Conservation (phyloP, 2,888 invertebrate genomes). For the Cosmopolites sordidus region DNA sequence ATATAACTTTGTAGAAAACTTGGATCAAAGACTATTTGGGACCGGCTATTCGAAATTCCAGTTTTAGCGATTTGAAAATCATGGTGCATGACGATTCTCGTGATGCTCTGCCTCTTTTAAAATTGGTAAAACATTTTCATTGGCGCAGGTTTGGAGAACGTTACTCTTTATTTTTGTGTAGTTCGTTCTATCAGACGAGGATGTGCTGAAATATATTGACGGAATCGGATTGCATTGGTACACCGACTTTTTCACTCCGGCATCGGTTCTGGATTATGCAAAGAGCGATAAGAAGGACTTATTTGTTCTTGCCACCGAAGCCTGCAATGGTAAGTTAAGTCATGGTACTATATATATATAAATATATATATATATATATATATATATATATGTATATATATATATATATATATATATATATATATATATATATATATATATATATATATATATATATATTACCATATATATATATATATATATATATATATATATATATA, state of each 20-base stretch:
- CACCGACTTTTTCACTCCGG: conserved; percentile 57
- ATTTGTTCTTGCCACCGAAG: conserved; percentile 74
- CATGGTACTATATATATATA: too few relatives aligned
- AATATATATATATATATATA: too few relatives aligned
- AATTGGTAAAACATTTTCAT: conserved; percentile 16
- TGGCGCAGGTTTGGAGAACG: not conserved
- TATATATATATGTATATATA: too few relatives aligned
- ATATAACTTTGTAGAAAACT: conserved; percentile 49
- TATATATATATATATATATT: too few relatives aligned
- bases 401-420: too few relatives aligned
- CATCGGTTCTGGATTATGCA: conserved; percentile 55
- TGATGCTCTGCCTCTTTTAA: conserved; percentile 52
- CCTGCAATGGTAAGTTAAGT: conserved; percentile 58
- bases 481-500: too few relatives aligned
- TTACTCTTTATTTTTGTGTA: not conserved
- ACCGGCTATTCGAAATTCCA: conserved; percentile 59
- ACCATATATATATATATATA: too few relatives aligned
- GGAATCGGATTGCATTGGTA: conserved; percentile 83
- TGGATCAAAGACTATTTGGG: conserved; percentile 73
- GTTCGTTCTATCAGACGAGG: conserved; percentile 33
- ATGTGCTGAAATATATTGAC: conserved; percentile 58
- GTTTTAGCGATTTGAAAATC: conserved; percentile 60
- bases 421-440: too few relatives aligned
- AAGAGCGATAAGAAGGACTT: conserved; percentile 61
- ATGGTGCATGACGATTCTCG: conserved; percentile 75